Percentiles rank a stretch among this genome's conserved stretches.
Evolutionary conservation across 2,888 invertebrate species (phyloP).

Genomic region (Cactoblastis cactorum): DNA sequence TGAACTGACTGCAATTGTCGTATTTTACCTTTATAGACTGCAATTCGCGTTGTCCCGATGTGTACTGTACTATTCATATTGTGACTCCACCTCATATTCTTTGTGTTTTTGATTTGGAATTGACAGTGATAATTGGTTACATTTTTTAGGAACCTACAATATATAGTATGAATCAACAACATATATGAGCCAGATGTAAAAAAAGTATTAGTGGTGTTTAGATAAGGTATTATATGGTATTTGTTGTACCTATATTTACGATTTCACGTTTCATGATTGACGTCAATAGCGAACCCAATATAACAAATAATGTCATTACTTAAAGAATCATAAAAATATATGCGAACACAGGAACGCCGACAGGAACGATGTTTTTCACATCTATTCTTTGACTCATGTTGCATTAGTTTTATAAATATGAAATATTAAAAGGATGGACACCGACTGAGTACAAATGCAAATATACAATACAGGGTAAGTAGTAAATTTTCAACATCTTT

Average conservation of each 20-base stretch:
- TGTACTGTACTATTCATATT: slow-evolving; percentile 29
- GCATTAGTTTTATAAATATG: too few species aligned
- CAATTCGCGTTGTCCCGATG: slow-evolving; percentile 51
- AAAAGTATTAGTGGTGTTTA: slow-evolving; percentile 21
- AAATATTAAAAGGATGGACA: too few species aligned
- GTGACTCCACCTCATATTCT: slow-evolving; percentile 25
- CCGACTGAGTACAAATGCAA: too few species aligned
- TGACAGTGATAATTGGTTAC: slow-evolving; percentile 11
- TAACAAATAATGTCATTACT: slow-evolving; percentile 15
- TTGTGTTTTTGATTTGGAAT: slow-evolving; percentile 16
- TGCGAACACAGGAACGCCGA: too few species aligned
- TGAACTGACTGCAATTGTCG: slow-evolving; percentile 73
- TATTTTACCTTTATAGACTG: slow-evolving; percentile 70
- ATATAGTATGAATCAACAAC: slow-evolving; percentile 6
- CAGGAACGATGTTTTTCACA: neutral
- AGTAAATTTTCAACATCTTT: too few species aligned
- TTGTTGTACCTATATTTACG: slow-evolving; percentile 23
- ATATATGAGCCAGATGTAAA: slow-evolving; percentile 18
- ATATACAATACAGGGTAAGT: too few species aligned
- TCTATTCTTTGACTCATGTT: too few species aligned
- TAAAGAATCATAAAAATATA: slow-evolving; percentile 12
- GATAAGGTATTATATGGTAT: slow-evolving; percentile 24
- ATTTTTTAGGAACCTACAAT: slow-evolving; percentile 1
- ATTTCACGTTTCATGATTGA: slow-evolving; percentile 29
- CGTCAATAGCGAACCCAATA: slow-evolving; percentile 24